Evolutionary conservation across 2,113 vertebrate species (phyloP), one percentile per base, ranked within the genome.

Genomic region (Pseudolaguvia tuberculata): DNA sequence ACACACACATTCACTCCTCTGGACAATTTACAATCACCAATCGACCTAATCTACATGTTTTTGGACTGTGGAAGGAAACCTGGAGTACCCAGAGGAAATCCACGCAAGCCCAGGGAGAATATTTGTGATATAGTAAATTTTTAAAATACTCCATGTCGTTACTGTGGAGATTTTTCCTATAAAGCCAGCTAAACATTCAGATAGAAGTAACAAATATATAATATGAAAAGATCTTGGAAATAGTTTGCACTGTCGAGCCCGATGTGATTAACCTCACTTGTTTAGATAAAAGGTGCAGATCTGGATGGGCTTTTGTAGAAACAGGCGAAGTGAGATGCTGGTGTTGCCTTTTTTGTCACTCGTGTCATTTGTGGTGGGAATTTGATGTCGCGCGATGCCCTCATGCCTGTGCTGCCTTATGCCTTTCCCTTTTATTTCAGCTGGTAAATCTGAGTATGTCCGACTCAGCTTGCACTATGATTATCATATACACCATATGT

Each of bases 401-500:
- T 50, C 63, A 12, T 29, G 23, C 47, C 63, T 50, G 45, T 50
- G 63, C 23, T 67, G 45, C 63, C 45, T 67, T 50, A 21, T 67
- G 63, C 45, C 23, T 50, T 23, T 50, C 14, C 17, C 4, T 50
- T n/a, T 67, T 47, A 65, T 39, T 47, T 65, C 23, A 48, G 62
- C 42, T 50, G 63, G 50, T 50, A 27, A 12, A 50, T 67, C 63
- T 11, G 20, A 45, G 25, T 45, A 50, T 29, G 45, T 25, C 45
- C 12, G 25, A 29, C 63, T 20, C 45, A 67, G 63, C 63, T 67
- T 67, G 63, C 23, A 50, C 63, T 50, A 50, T 20, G 63, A 67
- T 67, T 67, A 67, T 67, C 63, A 50, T 48, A 50, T 29, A 29
- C 21, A 20, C 63, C 63, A 67, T 50, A 67, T 67, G 63, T 50